phyloP scores from a whole-genome alignment of 2,888 invertebrate genomes.

The Cosmopolites sordidus region DNA sequence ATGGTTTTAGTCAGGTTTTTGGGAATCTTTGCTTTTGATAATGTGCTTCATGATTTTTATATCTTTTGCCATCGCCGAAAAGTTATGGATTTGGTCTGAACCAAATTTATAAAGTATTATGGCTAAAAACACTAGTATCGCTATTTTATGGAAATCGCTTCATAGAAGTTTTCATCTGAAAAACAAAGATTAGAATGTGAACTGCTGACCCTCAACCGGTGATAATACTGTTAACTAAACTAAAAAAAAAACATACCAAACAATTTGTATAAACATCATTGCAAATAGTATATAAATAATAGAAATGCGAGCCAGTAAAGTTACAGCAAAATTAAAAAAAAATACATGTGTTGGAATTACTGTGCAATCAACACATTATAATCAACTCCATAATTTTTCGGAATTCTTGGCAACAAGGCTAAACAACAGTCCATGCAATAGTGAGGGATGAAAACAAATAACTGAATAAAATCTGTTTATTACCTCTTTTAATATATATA shows the following conservation, averaged over 20 bases:
- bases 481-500: slow-evolving; percentile 16
- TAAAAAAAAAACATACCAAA: slow-evolving; percentile 3
- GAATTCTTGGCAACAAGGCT: slow-evolving; percentile 8
- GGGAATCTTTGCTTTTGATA: slow-evolving; percentile 9
- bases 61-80: slow-evolving; percentile 20
- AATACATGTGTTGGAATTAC: slow-evolving; percentile 9
- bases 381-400: slow-evolving; percentile 42
- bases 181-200: slow-evolving; percentile 7
- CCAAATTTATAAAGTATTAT: slow-evolving; percentile 20
- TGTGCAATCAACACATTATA: slow-evolving; percentile 23
- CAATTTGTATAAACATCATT: background rate
- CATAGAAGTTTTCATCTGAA: slow-evolving; percentile 24
- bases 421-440: slow-evolving; percentile 9
- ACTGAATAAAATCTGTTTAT: slow-evolving; percentile 21
- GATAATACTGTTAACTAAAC: background rate
- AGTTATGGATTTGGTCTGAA: slow-evolving; percentile 19
- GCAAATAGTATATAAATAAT: background rate
- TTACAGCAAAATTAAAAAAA: slow-evolving; percentile 13
- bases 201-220: background rate
- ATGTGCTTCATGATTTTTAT: slow-evolving; percentile 8
- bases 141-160: slow-evolving; percentile 24
- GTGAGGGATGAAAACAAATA: slow-evolving; percentile 14
- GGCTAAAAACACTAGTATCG: slow-evolving; percentile 14
- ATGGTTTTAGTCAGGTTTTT: background rate
- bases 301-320: background rate